Evolutionary conservation across 2,113 vertebrate species (phyloP).

Genomic region (Addax nasomaculatus): DNA sequence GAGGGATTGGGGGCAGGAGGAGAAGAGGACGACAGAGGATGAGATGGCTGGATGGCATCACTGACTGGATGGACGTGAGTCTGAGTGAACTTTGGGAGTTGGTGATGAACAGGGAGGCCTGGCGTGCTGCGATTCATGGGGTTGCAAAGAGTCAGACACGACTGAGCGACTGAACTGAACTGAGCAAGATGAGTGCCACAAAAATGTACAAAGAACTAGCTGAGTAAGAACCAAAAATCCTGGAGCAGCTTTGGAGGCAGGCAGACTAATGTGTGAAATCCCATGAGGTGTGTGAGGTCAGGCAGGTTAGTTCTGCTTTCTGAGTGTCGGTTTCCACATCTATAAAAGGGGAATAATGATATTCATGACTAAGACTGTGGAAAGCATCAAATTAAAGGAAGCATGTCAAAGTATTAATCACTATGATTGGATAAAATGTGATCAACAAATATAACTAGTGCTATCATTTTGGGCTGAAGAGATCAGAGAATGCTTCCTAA

Average conservation of each 20-base stretch:
- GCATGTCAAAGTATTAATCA: background rate
- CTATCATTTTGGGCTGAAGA: background rate
- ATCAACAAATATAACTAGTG: background rate
- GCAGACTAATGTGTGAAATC: background rate
- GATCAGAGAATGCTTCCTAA: background rate
- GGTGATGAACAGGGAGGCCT: no score
- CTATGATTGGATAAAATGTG: background rate
- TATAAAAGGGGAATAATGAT: background rate
- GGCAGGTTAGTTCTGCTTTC: background rate
- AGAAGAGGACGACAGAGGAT: no score
- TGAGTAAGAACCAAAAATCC: background rate
- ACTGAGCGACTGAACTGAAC: no score
- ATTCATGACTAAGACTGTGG: background rate
- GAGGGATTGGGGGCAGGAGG: no score
- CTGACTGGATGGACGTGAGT: no score
- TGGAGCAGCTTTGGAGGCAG: background rate
- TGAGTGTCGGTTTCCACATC: background rate
- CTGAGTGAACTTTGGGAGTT: no score
- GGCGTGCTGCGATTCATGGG: no score
- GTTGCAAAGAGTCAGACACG: no score
- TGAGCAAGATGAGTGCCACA: background rate
- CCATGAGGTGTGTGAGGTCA: background rate
- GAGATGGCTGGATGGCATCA: no score
- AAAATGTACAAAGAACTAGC: background rate
- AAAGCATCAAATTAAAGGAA: background rate